Base-by-base conservation (phyloP, 2,113 vertebrate genomes). In the Hyaena hyaena region DNA sequence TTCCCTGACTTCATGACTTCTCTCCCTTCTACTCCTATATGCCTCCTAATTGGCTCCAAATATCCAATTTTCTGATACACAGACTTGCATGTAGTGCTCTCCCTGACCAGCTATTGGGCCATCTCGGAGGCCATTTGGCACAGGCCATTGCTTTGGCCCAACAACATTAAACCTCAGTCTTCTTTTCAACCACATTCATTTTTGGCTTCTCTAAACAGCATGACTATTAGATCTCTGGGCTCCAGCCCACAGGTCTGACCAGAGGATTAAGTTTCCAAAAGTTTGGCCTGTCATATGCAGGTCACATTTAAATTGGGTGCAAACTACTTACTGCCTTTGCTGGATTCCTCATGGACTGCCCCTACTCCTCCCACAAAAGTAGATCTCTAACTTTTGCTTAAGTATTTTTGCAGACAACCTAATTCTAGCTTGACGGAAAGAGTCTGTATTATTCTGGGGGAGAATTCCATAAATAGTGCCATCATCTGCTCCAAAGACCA, bases 231-330 rank as follows among this genome's bases (percentile, higher is more conserved):
- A 68, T 88, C 77, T 92, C 81, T 79, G 87, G 82, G 55, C 77
- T 88, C 48, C 23, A 93, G 24, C 58, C 68, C 63, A 84, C 48
- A 85, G 45, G 28, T 79, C 39, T 39, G 63, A 55, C 53, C 71
- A 92, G 58, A 92, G 43, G 28, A 89, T 88, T 95, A 84, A 33
- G 8, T 92, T 96, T 94, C 88, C 39, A 76, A 61, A 97, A 92
- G n/a, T 94, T 88, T 92, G 91, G 48, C 65, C 48, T 74, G 33
- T 61, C 4, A 17, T 50, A 31, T 80, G 11, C 88, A 81, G 91
- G 92, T 95, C 91, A 92, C 76, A 92, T 92, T 94, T 95, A 95
- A 88, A 61, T 74, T 94, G 79, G 65, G 66, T 88, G 23, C n/a
- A 92, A 85, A 80, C 58, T 95, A 28, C 79, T 85, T 95, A 28